Evolutionary conservation across 2,888 invertebrate genomes (phyloP).

Genomic region (Watsonalla cultraria): DNA sequence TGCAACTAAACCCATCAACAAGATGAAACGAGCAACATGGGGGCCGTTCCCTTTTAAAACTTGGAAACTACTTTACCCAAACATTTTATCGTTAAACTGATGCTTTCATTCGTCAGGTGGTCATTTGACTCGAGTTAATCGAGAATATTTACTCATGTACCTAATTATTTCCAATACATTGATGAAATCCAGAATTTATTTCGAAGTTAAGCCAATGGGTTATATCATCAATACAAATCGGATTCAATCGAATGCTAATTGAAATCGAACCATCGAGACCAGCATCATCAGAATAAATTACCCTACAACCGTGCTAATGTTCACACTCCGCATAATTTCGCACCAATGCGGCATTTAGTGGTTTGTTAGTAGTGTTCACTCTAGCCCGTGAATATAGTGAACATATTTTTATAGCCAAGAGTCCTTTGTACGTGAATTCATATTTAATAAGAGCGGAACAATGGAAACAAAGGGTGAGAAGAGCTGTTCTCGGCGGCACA

Average conservation of each 20-base stretch:
- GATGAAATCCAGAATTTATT: too few relatives aligned
- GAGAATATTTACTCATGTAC: too few relatives aligned
- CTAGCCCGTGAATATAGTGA: conserved; percentile 5
- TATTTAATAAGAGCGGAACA: conserved; percentile 22
- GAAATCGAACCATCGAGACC: not conserved
- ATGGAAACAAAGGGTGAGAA: conserved; percentile 27
- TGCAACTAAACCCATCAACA: not conserved
- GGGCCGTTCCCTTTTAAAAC: not conserved
- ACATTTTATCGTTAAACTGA: too few relatives aligned
- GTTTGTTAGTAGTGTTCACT: conserved; percentile 5
- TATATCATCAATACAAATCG: not conserved
- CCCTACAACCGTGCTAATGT: too few relatives aligned
- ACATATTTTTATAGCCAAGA: conserved; percentile 6
- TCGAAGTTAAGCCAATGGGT: too few relatives aligned
- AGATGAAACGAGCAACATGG: not conserved
- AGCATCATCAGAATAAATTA: too few relatives aligned
- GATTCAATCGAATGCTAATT: not conserved
- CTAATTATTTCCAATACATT: too few relatives aligned
- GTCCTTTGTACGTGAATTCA: conserved; percentile 18
- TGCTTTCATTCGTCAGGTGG: too few relatives aligned
- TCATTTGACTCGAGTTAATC: too few relatives aligned
- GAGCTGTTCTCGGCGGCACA: conserved; percentile 12
- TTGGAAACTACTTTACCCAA: too few relatives aligned
- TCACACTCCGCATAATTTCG: not conserved
- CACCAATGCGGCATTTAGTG: conserved; percentile 4